A percentile compares a stretch with the other conserved stretches of the same genome.
phyloP scores from a whole-genome alignment of 2,113 vertebrate species.

The Dicaeum eximium region DNA sequence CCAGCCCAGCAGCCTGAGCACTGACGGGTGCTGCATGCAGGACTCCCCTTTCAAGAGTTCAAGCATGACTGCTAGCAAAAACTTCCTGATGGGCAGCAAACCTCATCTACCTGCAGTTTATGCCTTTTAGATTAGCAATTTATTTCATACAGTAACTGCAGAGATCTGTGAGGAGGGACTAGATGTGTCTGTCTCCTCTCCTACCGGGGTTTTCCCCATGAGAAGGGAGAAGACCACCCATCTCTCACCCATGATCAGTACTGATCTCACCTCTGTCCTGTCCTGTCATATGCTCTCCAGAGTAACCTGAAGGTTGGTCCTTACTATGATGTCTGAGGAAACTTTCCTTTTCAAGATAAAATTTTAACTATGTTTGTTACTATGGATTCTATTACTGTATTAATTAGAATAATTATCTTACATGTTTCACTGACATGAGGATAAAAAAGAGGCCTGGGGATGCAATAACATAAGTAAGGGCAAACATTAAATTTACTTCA shows the following conservation, averaged over 20 bases:
- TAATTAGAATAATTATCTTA: background rate
- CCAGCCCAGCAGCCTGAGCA: background rate
- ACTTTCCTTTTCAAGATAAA: background rate
- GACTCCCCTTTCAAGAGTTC: background rate
- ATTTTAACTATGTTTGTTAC: background rate
- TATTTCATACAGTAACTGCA: background rate
- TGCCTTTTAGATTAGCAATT: background rate
- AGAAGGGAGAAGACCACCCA: background rate
- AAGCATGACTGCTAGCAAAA: background rate
- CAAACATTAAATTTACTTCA: background rate
- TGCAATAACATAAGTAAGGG: background rate
- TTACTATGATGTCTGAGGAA: background rate
- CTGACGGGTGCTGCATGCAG: background rate
- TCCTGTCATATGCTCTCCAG: background rate
- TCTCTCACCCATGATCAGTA: background rate
- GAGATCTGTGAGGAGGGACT: background rate
- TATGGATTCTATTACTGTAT: background rate
- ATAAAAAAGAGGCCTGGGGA: background rate
- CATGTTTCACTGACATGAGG: background rate
- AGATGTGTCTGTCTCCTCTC: background rate
- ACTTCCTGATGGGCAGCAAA: background rate
- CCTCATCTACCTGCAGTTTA: accelerated
- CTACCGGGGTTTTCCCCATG: accelerated
- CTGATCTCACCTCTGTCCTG: background rate
- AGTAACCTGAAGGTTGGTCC: background rate